Percentiles rank a stretch among this genome's conserved stretches.
These are phyloP conservation scores for Drosophila birchii DNA, from an alignment of 2,888 invertebrate genomes.

Conservation along the genomic window DNA sequence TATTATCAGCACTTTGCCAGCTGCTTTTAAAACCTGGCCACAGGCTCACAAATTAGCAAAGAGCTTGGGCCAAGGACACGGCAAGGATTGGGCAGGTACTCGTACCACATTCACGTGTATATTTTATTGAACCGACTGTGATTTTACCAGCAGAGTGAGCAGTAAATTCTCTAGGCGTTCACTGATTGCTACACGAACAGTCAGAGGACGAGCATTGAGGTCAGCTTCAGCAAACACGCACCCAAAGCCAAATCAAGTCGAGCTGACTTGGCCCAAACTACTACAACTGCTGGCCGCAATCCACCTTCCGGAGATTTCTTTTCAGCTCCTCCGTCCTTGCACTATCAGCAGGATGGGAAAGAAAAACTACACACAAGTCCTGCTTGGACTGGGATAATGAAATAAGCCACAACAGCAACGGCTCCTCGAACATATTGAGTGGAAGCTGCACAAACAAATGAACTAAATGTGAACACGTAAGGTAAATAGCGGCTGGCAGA, in stretches of 20 bases:
- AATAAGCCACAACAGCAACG: constrained; percentile 49
- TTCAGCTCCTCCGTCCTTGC: constrained; percentile 21
- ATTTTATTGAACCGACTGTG: constrained; percentile 64
- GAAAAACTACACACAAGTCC: constrained; percentile 41
- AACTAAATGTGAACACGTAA: constrained; percentile 69
- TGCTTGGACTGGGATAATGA: constrained; percentile 50
- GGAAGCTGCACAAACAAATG: constrained; percentile 62
- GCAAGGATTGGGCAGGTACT: constrained; percentile 14
- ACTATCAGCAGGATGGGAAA: constrained; percentile 33
- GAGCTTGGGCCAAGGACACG: constrained; percentile 34
- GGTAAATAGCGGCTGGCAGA: constrained; percentile 55
- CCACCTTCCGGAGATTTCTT: constrained; percentile 37
- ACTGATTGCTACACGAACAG: constrained; percentile 63
- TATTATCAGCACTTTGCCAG: constrained; percentile 40
- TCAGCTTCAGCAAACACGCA: constrained; percentile 66
- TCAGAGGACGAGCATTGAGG: constrained; percentile 50
- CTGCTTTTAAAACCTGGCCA: constrained; percentile 24
- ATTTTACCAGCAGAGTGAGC: constrained; percentile 55
- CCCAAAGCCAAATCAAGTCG: constrained; percentile 48
- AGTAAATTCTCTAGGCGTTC: constrained; percentile 58
- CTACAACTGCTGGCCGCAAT: constrained; percentile 18
- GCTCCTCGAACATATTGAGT: constrained; percentile 52
- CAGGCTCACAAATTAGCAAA: constrained; percentile 61
- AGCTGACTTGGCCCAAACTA: constrained; percentile 46
- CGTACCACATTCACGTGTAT: constrained; percentile 48